These are phyloP conservation scores for Hippolais icterina DNA, from an alignment of 2,113 vertebrate species.

Conservation along the genomic window DNA sequence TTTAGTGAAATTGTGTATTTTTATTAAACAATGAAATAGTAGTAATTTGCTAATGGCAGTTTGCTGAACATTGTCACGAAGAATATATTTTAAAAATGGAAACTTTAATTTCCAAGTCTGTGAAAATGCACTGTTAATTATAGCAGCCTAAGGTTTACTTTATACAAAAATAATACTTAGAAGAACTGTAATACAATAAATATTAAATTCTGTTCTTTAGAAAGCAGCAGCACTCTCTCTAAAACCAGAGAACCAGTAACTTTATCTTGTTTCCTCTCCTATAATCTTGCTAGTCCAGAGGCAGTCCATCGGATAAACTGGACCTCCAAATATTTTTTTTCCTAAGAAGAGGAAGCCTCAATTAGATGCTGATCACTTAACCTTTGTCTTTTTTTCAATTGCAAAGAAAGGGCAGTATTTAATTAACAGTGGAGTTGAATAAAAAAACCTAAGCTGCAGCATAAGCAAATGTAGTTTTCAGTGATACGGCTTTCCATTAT, in stretches of 20 bases:
- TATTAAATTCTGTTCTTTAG: neutral
- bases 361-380: neutral
- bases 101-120: neutral
- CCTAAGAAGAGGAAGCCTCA: rapidly evolving
- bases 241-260: neutral
- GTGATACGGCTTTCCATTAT: neutral
- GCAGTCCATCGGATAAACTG: neutral
- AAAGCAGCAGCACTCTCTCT: neutral
- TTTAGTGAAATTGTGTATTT: neutral
- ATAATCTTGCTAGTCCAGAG: neutral
- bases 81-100: neutral
- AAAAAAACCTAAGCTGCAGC: neutral
- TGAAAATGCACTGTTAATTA: neutral
- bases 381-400: neutral
- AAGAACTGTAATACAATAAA: neutral
- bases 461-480: neutral
- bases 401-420: neutral
- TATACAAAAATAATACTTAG: neutral
- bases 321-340: neutral
- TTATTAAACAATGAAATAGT: neutral
- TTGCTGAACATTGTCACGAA: neutral
- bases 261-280: neutral
- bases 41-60: neutral
- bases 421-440: neutral
- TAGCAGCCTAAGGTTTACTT: neutral